Evolutionary conservation across 2,888 invertebrate species (phyloP), one percentile per base, ranked within the genome.

Genomic region (Stenotaenia linearis): DNA sequence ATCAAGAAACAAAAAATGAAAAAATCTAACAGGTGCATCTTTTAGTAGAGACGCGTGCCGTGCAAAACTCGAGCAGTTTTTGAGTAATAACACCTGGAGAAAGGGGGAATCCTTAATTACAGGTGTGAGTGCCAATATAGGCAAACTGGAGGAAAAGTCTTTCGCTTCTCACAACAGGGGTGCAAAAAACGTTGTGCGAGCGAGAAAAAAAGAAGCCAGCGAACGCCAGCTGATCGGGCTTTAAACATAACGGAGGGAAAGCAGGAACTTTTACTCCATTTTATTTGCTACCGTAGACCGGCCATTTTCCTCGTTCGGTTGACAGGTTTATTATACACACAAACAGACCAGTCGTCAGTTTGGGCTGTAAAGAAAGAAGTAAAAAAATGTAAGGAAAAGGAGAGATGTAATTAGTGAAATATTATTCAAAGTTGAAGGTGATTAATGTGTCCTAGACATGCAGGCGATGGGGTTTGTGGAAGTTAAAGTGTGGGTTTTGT

Each of bases 101-200:
- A 69, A 69, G 69, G 69, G 69, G 69, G 69, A 69, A 69, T 69
- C 69, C 69, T 69, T 69, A 69, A 69, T 69, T 69, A 69, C 69
- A 69, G 69, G 69, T 69, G 69, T 69, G 69, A 23, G 69, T 69
- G 69, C 69, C 69, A 69, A 69, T 69, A 69, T 69, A 69, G 28
- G 69, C 69, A 69, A 69, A 69, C 69, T 69, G 45, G 45, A 69
- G 69, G 69, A 69, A 69, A 69, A 69, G 50, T 28, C 69, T 69
- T 28, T 25, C 69, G n/a, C 69, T 28, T 28, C 69, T 50, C 50
- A 18, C 50, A 50, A 50, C 50, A n/a, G 50, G 50, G 50, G 50
- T 18, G 50, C 18, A 50, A 50, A 50, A 50, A 50, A 50, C 7
- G 50, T 32, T 32, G 9, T 32, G 9, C 4, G 32, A 32, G 32